Percentiles rank a stretch among this genome's conserved stretches.
Conservation (phyloP, 2,888 invertebrate species). For the Agrotis exclamationis region DNA sequence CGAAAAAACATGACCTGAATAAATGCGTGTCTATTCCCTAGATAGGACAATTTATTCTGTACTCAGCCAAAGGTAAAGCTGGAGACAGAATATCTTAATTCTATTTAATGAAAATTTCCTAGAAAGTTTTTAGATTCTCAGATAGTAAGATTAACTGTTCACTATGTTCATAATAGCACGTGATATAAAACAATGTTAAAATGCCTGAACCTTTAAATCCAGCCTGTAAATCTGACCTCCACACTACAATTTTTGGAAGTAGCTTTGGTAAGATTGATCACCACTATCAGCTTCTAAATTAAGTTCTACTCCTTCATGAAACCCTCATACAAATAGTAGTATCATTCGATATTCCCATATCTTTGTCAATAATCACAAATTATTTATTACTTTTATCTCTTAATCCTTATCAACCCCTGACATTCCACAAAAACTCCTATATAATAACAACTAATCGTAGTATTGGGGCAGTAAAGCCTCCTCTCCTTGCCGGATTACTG, state of each 20-base stretch:
- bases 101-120: neutral
- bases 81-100: slow-evolving; percentile 5
- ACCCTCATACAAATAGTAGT: too few species aligned
- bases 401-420: slow-evolving; percentile 11
- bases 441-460: slow-evolving; percentile 25
- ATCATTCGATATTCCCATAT: too few species aligned
- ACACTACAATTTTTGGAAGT: neutral
- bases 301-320: neutral
- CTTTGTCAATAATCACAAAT: too few species aligned
- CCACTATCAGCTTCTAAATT: neutral
- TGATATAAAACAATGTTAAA: too few species aligned
- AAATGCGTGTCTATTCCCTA: slow-evolving; percentile 15
- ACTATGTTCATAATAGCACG: too few species aligned
- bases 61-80: slow-evolving; percentile 17
- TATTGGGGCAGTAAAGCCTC: slow-evolving; percentile 43
- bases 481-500: too few species aligned
- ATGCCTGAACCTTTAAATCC: too few species aligned
- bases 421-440: neutral
- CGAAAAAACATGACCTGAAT: slow-evolving; percentile 56
- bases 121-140: too few species aligned
- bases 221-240: too few species aligned
- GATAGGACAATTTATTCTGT: slow-evolving; percentile 19
- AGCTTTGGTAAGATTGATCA: neutral
- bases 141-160: too few species aligned
- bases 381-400: neutral